phyloP scores from a whole-genome alignment of 1,140 invertebrate genomes.

The Drosophila parabipectinata region DNA sequence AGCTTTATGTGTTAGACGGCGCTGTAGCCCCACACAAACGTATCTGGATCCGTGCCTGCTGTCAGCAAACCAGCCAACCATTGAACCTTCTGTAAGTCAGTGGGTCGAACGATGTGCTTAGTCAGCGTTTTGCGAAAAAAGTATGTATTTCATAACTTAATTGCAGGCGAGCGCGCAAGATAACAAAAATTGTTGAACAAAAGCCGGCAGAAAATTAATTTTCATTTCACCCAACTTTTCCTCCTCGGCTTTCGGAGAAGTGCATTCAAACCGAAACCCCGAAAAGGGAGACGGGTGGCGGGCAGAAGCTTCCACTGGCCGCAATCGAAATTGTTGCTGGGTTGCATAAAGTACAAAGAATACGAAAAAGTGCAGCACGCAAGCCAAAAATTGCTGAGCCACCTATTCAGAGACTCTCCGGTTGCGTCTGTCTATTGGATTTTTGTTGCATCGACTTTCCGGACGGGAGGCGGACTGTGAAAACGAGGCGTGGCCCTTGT shows the following conservation, averaged over 20 bases:
- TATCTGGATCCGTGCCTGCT: slow-evolving; percentile 26
- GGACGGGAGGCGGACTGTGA: slow-evolving; percentile 16
- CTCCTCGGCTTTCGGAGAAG: slow-evolving; percentile 12
- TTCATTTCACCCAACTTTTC: slow-evolving; percentile 36
- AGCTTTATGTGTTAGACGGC: slow-evolving; percentile 25
- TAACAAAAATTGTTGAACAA: slow-evolving; percentile 37
- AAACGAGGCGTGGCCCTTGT: slow-evolving; percentile 23
- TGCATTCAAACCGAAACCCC: slow-evolving; percentile 16
- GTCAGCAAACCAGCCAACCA: neutral
- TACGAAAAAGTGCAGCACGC: slow-evolving; percentile 45
- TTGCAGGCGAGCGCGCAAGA: slow-evolving; percentile 54
- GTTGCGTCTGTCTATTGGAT: slow-evolving; percentile 7
- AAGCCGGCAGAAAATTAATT: slow-evolving; percentile 45
- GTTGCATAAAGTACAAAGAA: slow-evolving; percentile 60
- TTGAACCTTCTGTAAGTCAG: slow-evolving; percentile 35
- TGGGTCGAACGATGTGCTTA: slow-evolving; percentile 59
- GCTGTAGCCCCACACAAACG: slow-evolving; percentile 19
- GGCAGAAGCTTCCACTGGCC: slow-evolving; percentile 27
- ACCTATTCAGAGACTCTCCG: slow-evolving; percentile 17
- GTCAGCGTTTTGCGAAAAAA: slow-evolving; percentile 59
- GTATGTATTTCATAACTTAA: slow-evolving; percentile 71
- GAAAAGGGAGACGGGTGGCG: slow-evolving; percentile 17
- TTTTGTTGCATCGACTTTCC: slow-evolving; percentile 13
- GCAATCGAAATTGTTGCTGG: slow-evolving; percentile 35
- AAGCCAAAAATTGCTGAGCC: slow-evolving; percentile 47